phyloP scores from a whole-genome alignment of 2,113 vertebrate species.

The Phycodurus eques region DNA sequence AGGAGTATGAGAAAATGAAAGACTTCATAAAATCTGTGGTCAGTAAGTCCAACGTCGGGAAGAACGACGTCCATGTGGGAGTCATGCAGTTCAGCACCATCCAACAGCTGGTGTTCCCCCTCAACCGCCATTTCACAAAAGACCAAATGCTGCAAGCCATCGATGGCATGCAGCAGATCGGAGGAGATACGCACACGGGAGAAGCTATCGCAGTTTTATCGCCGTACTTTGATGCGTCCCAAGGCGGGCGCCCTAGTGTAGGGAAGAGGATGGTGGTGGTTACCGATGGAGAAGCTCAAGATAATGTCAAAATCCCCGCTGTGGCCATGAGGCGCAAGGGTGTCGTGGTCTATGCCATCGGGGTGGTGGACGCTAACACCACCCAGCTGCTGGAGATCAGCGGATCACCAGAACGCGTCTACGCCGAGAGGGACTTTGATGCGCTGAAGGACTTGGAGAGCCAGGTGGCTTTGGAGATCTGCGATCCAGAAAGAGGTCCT shows the following conservation, averaged over 20 bases:
- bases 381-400: conserved; percentile 80
- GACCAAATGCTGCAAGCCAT: conserved; percentile 56
- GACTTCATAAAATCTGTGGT: conserved; percentile 76
- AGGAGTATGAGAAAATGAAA: conserved; percentile 78
- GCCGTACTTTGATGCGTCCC: conserved; percentile 65
- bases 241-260: conserved; percentile 69
- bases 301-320: conserved; percentile 69
- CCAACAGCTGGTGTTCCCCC: conserved; percentile 64
- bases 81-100: conserved; percentile 78
- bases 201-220: conserved; percentile 64
- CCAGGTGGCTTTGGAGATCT: conserved; percentile 74
- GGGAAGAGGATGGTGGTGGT: conserved; percentile 78
- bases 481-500: conserved; percentile 68
- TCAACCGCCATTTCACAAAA: conserved; percentile 57
- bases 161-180: conserved; percentile 65
- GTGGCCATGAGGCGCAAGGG: conserved; percentile 69
- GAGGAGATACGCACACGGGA: conserved; percentile 68
- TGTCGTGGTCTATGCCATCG: conserved; percentile 77
- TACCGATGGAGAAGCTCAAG: conserved; percentile 77
- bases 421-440: conserved; percentile 69
- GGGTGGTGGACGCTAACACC: conserved; percentile 67
- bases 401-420: conserved; percentile 62
- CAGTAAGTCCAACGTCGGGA: conserved; percentile 53
- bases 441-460: conserved; percentile 72
- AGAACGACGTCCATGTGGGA: conserved; percentile 72